Conservation (phyloP, 2,797 vertebrate genomes). For the Cossypha caffra region DNA sequence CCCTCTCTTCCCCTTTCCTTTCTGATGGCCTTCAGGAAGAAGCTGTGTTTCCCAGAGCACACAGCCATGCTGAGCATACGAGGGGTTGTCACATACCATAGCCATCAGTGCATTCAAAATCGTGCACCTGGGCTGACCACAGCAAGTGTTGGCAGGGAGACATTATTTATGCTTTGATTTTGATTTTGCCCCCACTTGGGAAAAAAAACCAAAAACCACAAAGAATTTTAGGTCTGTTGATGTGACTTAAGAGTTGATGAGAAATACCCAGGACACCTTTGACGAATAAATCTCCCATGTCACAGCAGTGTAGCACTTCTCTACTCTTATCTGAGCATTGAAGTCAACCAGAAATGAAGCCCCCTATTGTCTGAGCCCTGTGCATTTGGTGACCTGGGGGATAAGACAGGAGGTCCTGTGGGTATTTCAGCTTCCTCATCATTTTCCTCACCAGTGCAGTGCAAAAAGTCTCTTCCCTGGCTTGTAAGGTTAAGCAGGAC, state of each 20-base stretch:
- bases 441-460: background rate
- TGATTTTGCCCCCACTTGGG: background rate
- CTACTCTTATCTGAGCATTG: background rate
- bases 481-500: background rate
- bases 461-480: background rate
- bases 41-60: background rate
- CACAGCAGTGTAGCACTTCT: background rate
- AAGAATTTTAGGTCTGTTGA: background rate
- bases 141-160: background rate
- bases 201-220: fast-evolving
- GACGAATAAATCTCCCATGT: background rate
- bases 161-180: background rate
- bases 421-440: background rate
- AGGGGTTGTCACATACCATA: background rate
- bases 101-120: background rate
- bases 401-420: background rate
- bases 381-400: background rate
- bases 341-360: background rate
- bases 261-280: background rate
- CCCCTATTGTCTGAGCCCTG: background rate
- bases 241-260: background rate
- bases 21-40: fast-evolving
- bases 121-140: background rate
- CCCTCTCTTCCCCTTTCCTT: background rate
- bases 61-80: fast-evolving